Conservation (phyloP, 2,888 invertebrate genomes). For the Molorchus minor region DNA sequence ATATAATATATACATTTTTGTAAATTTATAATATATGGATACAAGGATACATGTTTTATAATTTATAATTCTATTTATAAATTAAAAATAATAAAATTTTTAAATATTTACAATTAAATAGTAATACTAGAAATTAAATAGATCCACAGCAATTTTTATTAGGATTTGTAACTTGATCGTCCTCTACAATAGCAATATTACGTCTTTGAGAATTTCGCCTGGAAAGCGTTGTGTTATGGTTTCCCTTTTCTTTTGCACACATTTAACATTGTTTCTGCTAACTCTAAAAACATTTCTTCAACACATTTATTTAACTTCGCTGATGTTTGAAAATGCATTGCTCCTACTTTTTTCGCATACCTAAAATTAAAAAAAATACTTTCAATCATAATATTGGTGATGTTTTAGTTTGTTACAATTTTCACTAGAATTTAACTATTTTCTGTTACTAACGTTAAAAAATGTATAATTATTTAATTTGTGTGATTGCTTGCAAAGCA, state of each 20-base stretch:
- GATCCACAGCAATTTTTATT: conserved; percentile 54
- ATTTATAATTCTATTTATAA: too few species aligned
- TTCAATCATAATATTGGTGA: too few species aligned
- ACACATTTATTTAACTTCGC: conserved; percentile 93
- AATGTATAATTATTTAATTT: too few species aligned
- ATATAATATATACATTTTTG: too few species aligned
- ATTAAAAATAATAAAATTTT: background rate
- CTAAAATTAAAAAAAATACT: too few species aligned
- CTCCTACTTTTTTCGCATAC: conserved; percentile 90
- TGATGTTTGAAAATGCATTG: conserved; percentile 91
- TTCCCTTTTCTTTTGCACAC: conserved; percentile 55
- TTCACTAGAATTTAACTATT: background rate
- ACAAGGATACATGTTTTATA: too few species aligned
- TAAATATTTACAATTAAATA: background rate
- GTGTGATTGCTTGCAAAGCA: too few species aligned
- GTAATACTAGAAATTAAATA: conserved; percentile 7
- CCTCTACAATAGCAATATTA: conserved; percentile 59
- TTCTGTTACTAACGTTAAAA: background rate
- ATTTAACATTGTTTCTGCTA: conserved; percentile 80
- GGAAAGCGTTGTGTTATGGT: conserved; percentile 49
- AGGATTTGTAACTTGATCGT: conserved; percentile 49
- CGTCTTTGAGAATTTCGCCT: conserved; percentile 57
- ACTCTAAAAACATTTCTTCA: conserved; percentile 87
- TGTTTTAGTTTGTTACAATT: too few species aligned
- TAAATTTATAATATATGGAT: too few species aligned